Evolutionary conservation across 2,797 vertebrate species (phyloP).

Genomic region (Rhinophrynus dorsalis): DNA sequence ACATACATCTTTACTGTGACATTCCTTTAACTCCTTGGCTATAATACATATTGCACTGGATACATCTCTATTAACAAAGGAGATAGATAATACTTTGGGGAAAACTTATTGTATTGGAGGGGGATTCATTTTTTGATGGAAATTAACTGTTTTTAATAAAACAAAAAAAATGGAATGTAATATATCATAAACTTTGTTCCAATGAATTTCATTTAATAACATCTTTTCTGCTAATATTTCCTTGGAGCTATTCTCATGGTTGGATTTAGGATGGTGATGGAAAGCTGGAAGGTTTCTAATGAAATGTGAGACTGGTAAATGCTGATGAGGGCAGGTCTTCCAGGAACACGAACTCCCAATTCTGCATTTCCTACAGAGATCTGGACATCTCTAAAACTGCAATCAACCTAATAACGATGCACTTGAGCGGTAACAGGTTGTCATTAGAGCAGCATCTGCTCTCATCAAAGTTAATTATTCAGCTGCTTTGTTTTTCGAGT

Average conservation of each 20-base stretch:
- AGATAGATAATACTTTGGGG: too few relatives aligned
- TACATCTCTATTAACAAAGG: too few relatives aligned
- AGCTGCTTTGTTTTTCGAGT: slow-evolving; percentile 84
- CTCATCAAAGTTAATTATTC: slow-evolving; percentile 85
- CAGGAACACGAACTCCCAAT: slow-evolving; percentile 58
- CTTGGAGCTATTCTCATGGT: not conserved
- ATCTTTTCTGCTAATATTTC: slow-evolving; percentile 12
- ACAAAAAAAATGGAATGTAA: too few relatives aligned
- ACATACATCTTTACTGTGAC: too few relatives aligned
- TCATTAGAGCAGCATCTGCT: slow-evolving; percentile 86
- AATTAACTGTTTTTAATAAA: too few relatives aligned
- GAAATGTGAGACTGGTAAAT: slow-evolving; percentile 48
- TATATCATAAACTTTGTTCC: slow-evolving; percentile 6
- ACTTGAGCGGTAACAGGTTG: slow-evolving; percentile 83
- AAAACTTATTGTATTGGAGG: too few relatives aligned
- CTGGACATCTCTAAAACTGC: slow-evolving; percentile 73
- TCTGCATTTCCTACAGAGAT: slow-evolving; percentile 68
- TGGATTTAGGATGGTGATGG: slow-evolving; percentile 29
- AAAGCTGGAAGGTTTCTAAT: slow-evolving; percentile 40
- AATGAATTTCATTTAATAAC: too few relatives aligned
- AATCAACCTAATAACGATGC: slow-evolving; percentile 76
- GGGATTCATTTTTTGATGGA: too few relatives aligned
- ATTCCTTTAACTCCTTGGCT: too few relatives aligned
- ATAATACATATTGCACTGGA: too few relatives aligned
- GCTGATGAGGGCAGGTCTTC: slow-evolving; percentile 57